Evolutionary conservation across 2,113 vertebrate species (phyloP).

Genomic region (Macrotis lagotis): DNA sequence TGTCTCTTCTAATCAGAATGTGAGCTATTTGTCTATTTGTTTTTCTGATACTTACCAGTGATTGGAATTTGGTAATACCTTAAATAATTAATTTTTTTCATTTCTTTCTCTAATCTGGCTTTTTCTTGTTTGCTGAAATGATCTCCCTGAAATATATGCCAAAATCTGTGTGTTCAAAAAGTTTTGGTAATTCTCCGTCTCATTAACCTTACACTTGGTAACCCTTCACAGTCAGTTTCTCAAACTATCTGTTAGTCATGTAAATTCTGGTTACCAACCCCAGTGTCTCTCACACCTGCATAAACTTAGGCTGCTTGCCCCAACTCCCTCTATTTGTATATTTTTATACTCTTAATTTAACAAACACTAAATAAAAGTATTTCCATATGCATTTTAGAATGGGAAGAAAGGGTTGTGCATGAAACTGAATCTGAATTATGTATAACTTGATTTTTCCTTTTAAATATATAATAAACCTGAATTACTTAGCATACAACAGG

Average conservation of each 20-base stretch:
- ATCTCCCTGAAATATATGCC: neutral
- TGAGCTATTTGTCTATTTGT: neutral
- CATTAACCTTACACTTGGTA: too few species aligned
- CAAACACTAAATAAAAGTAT: neutral
- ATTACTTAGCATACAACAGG: neutral
- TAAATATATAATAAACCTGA: neutral
- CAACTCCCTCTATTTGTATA: neutral
- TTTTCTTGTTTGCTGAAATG: neutral
- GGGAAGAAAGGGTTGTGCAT: neutral
- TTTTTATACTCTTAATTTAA: neutral
- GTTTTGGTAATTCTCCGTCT: neutral
- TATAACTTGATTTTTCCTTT: neutral
- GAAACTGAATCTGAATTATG: neutral
- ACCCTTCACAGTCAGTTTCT: neutral
- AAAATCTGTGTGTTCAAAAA: neutral
- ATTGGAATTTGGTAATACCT: neutral
- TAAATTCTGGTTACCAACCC: neutral
- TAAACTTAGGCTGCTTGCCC: neutral
- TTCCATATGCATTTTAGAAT: neutral
- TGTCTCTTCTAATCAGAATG: neutral
- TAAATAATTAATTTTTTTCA: neutral
- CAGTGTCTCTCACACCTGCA: neutral
- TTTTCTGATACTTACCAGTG: neutral
- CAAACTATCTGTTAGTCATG: neutral
- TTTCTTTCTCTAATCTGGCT: neutral